Evolutionary conservation across 2,113 vertebrate species (phyloP).

Genomic region (Dipodomys spectabilis): DNA sequence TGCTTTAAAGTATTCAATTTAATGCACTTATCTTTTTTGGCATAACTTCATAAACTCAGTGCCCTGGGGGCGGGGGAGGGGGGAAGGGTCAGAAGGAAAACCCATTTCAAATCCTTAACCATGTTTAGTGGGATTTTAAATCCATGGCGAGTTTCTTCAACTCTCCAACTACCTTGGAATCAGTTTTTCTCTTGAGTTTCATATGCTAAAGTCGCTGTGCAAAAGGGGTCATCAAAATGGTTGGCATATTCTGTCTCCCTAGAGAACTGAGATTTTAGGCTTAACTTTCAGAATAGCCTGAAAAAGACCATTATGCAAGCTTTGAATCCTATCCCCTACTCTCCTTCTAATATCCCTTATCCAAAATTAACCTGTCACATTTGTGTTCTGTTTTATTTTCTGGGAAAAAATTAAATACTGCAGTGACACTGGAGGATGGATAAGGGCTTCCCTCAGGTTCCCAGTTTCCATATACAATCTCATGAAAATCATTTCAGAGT

Average conservation of each 20-base stretch:
- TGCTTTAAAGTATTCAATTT: constrained; percentile 35
- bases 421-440: neutral
- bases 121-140: neutral
- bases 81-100: constrained; percentile 2
- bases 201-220: neutral
- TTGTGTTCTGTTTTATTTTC: neutral
- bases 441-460: too few relatives aligned
- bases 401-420: neutral
- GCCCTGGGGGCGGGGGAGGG: neutral
- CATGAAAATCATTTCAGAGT: too few relatives aligned
- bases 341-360: neutral
- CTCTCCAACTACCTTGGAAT: neutral
- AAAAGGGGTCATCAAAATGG: neutral
- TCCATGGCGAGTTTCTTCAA: neutral
- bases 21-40: constrained; percentile 62
- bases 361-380: neutral
- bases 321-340: neutral
- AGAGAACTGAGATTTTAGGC: neutral
- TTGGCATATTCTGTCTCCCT: neutral
- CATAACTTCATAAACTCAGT: constrained; percentile 24
- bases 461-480: too few relatives aligned
- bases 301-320: neutral
- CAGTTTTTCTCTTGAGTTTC: neutral
- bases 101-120: neutral
- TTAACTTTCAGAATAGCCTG: neutral